Conservation (phyloP, 2,797 vertebrate genomes). For the Poecile montanus region DNA sequence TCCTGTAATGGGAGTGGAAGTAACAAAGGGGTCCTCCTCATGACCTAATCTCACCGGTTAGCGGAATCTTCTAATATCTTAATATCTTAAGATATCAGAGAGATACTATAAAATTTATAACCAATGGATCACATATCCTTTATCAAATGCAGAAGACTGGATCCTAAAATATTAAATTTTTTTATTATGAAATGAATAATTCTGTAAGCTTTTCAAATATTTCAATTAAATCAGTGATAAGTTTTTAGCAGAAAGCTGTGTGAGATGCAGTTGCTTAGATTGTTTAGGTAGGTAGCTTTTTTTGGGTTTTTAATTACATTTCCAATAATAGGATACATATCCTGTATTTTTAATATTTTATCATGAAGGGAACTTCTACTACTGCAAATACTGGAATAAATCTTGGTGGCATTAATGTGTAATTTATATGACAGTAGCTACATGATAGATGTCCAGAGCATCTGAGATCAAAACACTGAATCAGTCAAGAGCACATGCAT, state of each 20-base stretch:
- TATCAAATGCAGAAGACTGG: neutral
- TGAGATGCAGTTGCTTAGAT: neutral
- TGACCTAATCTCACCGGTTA: neutral
- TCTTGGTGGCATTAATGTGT: constrained; percentile 23
- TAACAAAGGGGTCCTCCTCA: neutral
- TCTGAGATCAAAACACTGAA: constrained; percentile 63
- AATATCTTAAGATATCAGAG: neutral
- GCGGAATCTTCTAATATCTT: neutral
- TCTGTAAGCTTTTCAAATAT: neutral
- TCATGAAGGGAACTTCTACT: neutral
- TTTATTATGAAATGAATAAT: neutral
- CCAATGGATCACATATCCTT: neutral
- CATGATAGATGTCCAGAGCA: constrained; percentile 55
- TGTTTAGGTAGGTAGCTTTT: neutral
- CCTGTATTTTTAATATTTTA: neutral
- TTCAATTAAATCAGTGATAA: neutral
- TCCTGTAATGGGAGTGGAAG: neutral
- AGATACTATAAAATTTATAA: neutral
- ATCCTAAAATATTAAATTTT: neutral
- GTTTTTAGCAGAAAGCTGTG: neutral
- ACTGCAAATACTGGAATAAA: constrained; percentile 9
- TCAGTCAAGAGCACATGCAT: constrained; percentile 47
- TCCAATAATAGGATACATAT: neutral
- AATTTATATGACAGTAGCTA: constrained; percentile 56
- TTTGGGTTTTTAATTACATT: neutral